These are phyloP conservation scores for Notamacropus eugenii DNA, from an alignment of 2,797 vertebrate species.

Conservation along the genomic window DNA sequence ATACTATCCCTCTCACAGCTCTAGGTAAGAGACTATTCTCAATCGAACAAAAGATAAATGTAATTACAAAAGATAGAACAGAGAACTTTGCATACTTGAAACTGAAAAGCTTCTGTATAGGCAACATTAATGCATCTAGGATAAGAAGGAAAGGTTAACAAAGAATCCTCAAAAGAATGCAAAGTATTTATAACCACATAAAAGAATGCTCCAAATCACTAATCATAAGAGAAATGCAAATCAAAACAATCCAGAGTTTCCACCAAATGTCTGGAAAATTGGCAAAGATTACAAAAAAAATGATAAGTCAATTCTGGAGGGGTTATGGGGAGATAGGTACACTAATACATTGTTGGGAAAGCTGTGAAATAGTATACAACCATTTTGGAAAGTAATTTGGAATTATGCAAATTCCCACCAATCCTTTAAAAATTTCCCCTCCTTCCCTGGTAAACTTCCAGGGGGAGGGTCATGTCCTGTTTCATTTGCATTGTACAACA, in stretches of 20 bases:
- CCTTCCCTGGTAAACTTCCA: not conserved
- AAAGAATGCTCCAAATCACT: not conserved
- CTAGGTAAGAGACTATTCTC: not conserved
- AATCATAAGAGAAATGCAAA: not conserved
- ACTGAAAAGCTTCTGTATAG: not conserved
- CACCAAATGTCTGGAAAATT: not conserved
- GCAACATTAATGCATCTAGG: not conserved
- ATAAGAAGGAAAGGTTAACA: not conserved
- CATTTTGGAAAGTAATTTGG: not conserved
- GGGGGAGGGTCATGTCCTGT: not conserved
- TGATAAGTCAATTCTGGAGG: too few relatives aligned
- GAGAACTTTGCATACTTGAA: not conserved
- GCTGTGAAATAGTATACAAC: not conserved
- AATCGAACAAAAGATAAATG: too few relatives aligned
- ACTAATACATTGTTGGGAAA: not conserved
- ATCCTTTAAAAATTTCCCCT: not conserved
- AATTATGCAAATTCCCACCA: not conserved
- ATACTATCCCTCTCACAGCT: not conserved
- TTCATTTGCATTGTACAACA: not conserved
- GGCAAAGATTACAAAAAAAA: not conserved
- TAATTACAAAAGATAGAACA: not conserved
- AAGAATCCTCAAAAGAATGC: not conserved
- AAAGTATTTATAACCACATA: not conserved
- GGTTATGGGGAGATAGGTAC: not conserved
- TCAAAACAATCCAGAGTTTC: not conserved